Evolutionary conservation across 1,140 invertebrate species (phyloP).

Genomic region (Drosophila bocki): DNA sequence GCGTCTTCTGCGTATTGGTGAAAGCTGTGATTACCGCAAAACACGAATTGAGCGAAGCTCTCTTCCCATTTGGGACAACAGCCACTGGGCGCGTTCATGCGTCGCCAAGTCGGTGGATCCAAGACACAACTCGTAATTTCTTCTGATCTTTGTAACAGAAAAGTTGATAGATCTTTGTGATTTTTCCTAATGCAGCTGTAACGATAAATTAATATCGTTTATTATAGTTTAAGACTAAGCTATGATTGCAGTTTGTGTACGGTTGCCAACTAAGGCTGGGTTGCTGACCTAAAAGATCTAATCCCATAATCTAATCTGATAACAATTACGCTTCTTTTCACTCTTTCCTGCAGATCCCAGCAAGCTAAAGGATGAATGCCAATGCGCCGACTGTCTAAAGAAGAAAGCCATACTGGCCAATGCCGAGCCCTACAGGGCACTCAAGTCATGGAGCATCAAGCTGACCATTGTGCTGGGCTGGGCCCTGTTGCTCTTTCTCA

Average conservation of each 20-base stretch:
- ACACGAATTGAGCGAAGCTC: slow-evolving; percentile 52
- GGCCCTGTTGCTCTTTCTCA: slow-evolving; percentile 93
- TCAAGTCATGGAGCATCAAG: slow-evolving; percentile 90
- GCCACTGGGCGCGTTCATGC: slow-evolving; percentile 23
- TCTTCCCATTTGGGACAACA: slow-evolving; percentile 66
- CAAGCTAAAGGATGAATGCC: slow-evolving; percentile 91
- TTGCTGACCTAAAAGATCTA: not conserved
- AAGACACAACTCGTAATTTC: not conserved
- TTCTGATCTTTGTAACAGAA: not conserved
- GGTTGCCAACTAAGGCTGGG: not conserved
- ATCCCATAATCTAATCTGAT: not conserved
- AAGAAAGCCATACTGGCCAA: slow-evolving; percentile 93
- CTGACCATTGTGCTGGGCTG: slow-evolving; percentile 93
- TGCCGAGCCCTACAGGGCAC: slow-evolving; percentile 94
- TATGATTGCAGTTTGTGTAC: not conserved
- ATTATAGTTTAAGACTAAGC: no score
- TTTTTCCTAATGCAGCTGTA: not conserved
- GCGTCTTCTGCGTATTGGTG: slow-evolving; percentile 65
- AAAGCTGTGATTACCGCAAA: slow-evolving; percentile 67
- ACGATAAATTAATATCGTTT: no score
- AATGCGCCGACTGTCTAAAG: slow-evolving; percentile 94
- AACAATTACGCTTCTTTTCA: not conserved
- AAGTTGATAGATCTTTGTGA: not conserved
- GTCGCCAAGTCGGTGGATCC: slow-evolving; percentile 4
- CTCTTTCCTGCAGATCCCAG: slow-evolving; percentile 88